These are phyloP conservation scores for Cinclus mexicanus DNA, from an alignment of 2,113 vertebrate genomes.

Conservation along the genomic window DNA sequence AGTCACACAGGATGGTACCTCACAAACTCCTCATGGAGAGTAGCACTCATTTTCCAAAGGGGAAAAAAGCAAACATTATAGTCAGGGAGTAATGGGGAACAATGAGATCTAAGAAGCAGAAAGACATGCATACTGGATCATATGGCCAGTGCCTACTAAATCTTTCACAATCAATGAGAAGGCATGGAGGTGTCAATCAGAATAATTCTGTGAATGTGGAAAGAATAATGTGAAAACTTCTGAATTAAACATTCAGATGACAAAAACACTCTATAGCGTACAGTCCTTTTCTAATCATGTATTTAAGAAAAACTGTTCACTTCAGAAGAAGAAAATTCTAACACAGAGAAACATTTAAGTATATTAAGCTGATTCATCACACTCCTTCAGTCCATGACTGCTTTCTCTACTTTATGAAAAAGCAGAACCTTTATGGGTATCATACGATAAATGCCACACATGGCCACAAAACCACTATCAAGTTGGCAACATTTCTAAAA, in stretches of 20 bases:
- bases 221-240: neutral
- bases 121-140: neutral
- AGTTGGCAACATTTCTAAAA: neutral
- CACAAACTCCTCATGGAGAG: neutral
- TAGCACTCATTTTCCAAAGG: neutral
- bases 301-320: neutral
- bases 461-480: neutral
- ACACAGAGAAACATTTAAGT: neutral
- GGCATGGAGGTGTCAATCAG: neutral
- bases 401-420: neutral
- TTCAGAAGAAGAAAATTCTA: neutral
- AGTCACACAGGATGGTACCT: neutral
- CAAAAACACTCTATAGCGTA: neutral
- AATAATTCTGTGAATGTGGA: neutral
- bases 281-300: neutral
- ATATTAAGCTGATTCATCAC: neutral
- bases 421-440: neutral
- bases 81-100: neutral
- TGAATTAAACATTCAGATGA: neutral
- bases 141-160: neutral
- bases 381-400: neutral
- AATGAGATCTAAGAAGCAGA: neutral
- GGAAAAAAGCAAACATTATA: neutral
- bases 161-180: neutral
- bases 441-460: neutral